These are phyloP conservation scores for Gisinianus flammeolus DNA, from an alignment of 2,888 invertebrate genomes.

Conservation along the genomic window DNA sequence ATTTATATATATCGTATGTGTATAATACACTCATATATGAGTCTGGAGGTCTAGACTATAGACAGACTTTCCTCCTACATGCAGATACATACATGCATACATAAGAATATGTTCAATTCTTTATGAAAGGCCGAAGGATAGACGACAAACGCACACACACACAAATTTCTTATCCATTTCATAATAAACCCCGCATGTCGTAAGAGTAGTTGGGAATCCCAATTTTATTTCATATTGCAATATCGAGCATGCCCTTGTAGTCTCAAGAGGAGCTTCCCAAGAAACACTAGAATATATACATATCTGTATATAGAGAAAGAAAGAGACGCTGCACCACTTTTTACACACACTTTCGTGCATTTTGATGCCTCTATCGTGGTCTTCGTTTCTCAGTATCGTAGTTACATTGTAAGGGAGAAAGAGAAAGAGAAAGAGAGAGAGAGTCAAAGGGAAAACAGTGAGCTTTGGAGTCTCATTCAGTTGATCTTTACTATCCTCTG, in stretches of 20 bases:
- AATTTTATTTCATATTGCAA: slow-evolving; percentile 35
- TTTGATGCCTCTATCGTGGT: slow-evolving; percentile 29
- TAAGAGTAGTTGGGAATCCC: slow-evolving; percentile 3
- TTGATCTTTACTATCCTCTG: not conserved
- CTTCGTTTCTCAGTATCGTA: slow-evolving; percentile 2
- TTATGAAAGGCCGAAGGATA: not conserved
- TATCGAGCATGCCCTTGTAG: slow-evolving; percentile 43
- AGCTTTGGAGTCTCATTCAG: too few species aligned
- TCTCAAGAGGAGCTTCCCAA: slow-evolving; percentile 26
- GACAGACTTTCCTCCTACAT: not conserved
- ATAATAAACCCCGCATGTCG: not conserved
- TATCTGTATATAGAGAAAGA: too few species aligned
- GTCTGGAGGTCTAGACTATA: not conserved
- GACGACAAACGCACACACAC: not conserved
- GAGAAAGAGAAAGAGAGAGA: too few species aligned
- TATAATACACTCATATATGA: too few species aligned
- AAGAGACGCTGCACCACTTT: slow-evolving; percentile 43
- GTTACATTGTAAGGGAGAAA: too few species aligned
- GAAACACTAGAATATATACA: too few species aligned
- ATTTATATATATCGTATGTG: too few species aligned
- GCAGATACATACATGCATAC: not conserved
- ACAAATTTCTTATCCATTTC: not conserved
- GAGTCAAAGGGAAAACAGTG: not conserved
- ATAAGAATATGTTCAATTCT: not conserved
- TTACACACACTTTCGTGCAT: slow-evolving; percentile 23